Conservation (phyloP, 2,113 vertebrate species). For the Callaeas wilsoni region DNA sequence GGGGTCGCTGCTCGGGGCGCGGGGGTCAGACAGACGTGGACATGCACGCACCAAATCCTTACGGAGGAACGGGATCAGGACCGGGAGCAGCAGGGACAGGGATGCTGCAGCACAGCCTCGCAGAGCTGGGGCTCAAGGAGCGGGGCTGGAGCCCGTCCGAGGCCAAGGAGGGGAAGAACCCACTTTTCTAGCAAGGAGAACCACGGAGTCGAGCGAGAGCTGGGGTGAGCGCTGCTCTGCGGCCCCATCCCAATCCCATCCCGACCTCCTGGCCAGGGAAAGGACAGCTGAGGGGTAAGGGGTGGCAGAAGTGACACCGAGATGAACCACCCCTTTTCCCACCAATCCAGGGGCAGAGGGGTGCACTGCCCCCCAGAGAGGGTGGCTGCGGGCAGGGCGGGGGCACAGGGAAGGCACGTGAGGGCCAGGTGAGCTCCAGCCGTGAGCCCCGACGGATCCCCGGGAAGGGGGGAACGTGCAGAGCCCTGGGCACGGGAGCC, state of each 20-base stretch:
- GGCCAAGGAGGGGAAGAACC: rapidly evolving
- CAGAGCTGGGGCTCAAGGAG: background rate
- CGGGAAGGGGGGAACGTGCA: rapidly evolving
- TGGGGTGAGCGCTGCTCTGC: rapidly evolving
- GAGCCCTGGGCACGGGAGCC: background rate
- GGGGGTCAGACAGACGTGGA: background rate
- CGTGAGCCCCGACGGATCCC: rapidly evolving
- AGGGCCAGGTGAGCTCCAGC: background rate
- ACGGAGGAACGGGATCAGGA: rapidly evolving
- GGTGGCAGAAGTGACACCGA: rapidly evolving
- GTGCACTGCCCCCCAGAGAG: rapidly evolving
- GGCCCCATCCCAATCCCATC: background rate
- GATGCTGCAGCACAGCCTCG: background rate
- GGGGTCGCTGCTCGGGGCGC: background rate
- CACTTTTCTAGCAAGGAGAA: background rate
- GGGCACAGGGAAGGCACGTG: background rate
- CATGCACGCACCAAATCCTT: background rate
- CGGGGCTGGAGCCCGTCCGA: rapidly evolving
- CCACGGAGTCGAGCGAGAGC: rapidly evolving
- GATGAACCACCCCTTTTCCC: background rate
- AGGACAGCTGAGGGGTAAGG: rapidly evolving
- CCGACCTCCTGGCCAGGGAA: rapidly evolving
- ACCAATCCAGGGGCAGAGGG: rapidly evolving
- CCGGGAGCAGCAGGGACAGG: background rate
- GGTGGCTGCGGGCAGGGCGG: background rate